Percentiles rank a stretch among this genome's conserved stretches.
Conservation (phyloP, 2,113 vertebrate species). For the Ursus arctos region DNA sequence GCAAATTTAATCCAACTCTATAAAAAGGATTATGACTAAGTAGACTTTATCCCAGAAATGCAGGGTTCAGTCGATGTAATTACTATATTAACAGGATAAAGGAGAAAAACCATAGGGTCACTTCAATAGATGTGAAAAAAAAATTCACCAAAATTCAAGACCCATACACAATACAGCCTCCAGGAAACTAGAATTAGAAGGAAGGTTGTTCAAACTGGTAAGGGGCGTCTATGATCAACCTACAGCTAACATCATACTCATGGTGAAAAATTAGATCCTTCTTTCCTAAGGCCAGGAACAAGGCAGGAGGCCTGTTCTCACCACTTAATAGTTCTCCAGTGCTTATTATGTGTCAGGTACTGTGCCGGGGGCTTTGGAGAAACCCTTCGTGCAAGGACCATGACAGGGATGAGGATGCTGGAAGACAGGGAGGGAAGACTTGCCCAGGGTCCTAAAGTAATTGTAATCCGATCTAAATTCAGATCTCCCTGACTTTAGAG, state of each 20-base stretch:
- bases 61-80: neutral
- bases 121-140: neutral
- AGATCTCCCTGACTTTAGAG: neutral
- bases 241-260: neutral
- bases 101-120: neutral
- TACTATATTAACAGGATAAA: neutral
- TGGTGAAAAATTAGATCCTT: neutral
- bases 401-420: neutral
- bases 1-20: slow-evolving; percentile 2
- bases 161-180: neutral
- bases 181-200: neutral
- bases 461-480: neutral
- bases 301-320: neutral
- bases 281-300: neutral
- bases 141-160: slow-evolving; percentile 39
- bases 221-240: neutral
- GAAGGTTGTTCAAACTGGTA: neutral
- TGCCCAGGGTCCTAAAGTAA: neutral
- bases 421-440: neutral
- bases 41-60: slow-evolving; percentile 11
- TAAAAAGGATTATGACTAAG: slow-evolving; percentile 17
- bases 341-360: neutral
- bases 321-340: neutral
- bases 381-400: neutral
- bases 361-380: neutral